Evolutionary conservation across 2,797 vertebrate species (phyloP).

Genomic region (Pempheris klunzingeri): DNA sequence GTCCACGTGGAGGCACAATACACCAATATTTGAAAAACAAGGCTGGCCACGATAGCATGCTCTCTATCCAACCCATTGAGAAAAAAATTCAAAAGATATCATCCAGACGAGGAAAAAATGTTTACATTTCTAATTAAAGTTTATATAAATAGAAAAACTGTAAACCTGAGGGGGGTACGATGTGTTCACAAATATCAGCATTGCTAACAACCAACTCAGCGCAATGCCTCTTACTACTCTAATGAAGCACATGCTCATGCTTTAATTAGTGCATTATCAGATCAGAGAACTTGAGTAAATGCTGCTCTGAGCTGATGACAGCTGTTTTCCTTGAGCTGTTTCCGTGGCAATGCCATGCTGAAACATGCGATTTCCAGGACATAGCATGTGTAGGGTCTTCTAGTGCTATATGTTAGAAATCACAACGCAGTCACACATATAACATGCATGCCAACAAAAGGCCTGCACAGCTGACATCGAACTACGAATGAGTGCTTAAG

Average conservation of each 20-base stretch:
- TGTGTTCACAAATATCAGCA: background rate
- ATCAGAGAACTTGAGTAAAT: constrained; percentile 28
- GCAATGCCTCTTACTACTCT: background rate
- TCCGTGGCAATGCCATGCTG: constrained; percentile 19
- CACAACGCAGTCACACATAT: constrained; percentile 8
- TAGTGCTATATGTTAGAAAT: background rate
- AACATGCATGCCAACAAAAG: background rate
- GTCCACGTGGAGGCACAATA: constrained; percentile 72
- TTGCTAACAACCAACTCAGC: background rate
- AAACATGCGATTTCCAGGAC: constrained; percentile 43
- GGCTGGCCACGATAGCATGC: background rate
- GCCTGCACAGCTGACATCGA: constrained; percentile 16
- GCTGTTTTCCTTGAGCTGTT: constrained; percentile 36
- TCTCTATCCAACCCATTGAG: constrained; percentile 45
- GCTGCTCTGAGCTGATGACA: constrained; percentile 36
- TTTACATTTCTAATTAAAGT: background rate
- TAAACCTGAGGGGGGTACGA: background rate
- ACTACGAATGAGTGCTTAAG: constrained; percentile 11
- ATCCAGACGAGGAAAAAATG: background rate
- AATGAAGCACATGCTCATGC: background rate
- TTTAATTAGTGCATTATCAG: constrained; percentile 32
- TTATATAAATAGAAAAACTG: background rate
- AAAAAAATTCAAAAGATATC: constrained; percentile 19
- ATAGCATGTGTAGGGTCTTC: constrained; percentile 23
- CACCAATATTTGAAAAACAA: constrained; percentile 18